Evolutionary conservation across 2,888 invertebrate species (phyloP), one percentile per base, ranked within the genome.

Genomic region (Sericinus montela): DNA sequence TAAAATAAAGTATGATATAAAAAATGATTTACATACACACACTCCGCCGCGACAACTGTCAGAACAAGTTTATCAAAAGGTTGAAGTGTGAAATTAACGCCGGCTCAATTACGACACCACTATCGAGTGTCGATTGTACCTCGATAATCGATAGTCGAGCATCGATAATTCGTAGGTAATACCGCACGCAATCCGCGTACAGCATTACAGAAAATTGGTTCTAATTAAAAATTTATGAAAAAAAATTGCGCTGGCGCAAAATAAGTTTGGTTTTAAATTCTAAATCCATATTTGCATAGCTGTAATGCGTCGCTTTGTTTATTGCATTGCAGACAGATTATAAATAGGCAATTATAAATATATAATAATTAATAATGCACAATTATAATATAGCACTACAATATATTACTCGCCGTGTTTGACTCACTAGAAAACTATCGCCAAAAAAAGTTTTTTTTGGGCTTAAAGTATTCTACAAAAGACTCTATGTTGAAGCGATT

Each of bases 41-140:
- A 30, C 34, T 34, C 36, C 7, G 25, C 11, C 9, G 28, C 39
- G 39, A 45, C 37, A 40, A 30, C 14, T 48, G 48, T 41, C 44
- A 35, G 44, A 49, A 44, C 49, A 35, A 40, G 49, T 49, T 49
- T 49, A 53, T 55, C 49, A 44, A 51, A 45, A 43, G 53, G 13
- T 35, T 41, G 44, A 53, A 60, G 61, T 65, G 63, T 63, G 63
- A 63, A 64, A 66, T 66, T 62, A 65, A 61, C 59, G 62, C 60
- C 60, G 59, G 57, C 57, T 57, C 54, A 53, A 57, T 61, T 60
- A 59, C 59, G 51, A 64, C 56, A 55, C 58, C 51, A 58, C 56
- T 59, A 60, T 60, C 57, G 54, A 56, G 58, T 60, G 57, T 57
- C 57, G 57, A 58, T 58, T 49, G 51, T 55, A 28, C 47, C 41